These are phyloP conservation scores for Scaptomyza flava DNA, from an alignment of 2,888 invertebrate species.

Conservation along the genomic window DNA sequence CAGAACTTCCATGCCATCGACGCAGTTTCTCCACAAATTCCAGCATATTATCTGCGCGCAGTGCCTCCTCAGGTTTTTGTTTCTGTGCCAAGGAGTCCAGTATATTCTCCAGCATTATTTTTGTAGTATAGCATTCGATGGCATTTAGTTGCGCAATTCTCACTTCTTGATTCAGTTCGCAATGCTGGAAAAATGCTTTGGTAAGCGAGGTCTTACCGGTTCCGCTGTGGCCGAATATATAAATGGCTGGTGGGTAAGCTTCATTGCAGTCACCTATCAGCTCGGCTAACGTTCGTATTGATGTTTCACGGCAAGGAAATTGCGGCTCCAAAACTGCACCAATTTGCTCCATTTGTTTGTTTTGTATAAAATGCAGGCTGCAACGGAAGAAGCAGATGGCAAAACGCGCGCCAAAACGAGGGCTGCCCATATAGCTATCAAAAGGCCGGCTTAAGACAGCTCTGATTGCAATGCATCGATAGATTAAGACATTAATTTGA, in stretches of 20 bases:
- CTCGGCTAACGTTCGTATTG: slow-evolving; percentile 68
- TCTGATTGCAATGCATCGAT: background rate
- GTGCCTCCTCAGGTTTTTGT: slow-evolving; percentile 9
- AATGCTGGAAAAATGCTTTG: slow-evolving; percentile 86
- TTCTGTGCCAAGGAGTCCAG: slow-evolving; percentile 85
- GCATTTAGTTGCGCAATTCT: slow-evolving; percentile 87
- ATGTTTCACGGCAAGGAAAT: slow-evolving; percentile 80
- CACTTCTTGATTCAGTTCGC: slow-evolving; percentile 85
- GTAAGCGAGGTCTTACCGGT: slow-evolving; percentile 93
- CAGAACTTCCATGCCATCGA: slow-evolving; percentile 40
- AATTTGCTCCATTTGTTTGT: slow-evolving; percentile 56
- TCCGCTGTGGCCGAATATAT: slow-evolving; percentile 92
- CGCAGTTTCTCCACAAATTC: slow-evolving; percentile 87
- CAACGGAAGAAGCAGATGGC: slow-evolving; percentile 12
- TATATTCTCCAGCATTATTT: slow-evolving; percentile 91
- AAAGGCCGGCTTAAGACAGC: background rate
- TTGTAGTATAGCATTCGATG: slow-evolving; percentile 91
- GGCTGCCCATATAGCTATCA: slow-evolving; percentile 7
- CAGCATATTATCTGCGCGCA: slow-evolving; percentile 89
- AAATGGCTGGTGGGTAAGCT: slow-evolving; percentile 89
- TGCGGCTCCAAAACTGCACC: slow-evolving; percentile 52
- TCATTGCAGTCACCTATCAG: slow-evolving; percentile 85
- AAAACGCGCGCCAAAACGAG: slow-evolving; percentile 29
- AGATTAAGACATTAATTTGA: background rate
- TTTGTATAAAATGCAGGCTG: slow-evolving; percentile 10